These are phyloP conservation scores for Gymnobelideus leadbeateri DNA, from an alignment of 2,113 vertebrate species.

Conservation along the genomic window DNA sequence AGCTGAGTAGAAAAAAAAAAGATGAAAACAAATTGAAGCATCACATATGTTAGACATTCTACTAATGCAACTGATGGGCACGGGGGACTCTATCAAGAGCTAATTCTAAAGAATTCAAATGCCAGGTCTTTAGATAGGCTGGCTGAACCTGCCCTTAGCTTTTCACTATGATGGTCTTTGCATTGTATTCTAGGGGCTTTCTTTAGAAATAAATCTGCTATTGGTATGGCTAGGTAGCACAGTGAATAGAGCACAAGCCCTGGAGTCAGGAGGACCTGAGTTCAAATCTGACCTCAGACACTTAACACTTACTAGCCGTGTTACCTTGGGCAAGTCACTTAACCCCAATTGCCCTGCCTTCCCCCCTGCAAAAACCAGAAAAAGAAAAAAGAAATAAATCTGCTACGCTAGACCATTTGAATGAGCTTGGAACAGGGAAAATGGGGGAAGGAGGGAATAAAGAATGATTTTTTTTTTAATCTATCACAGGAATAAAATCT, in stretches of 20 bases:
- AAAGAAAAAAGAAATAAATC: not conserved
- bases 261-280: no score
- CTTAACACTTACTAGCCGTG: no score
- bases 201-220: not conserved
- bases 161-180: not conserved
- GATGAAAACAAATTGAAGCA: slow-evolving; percentile 85
- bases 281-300: no score
- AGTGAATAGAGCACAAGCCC: no score
- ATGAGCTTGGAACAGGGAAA: slow-evolving; percentile 11
- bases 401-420: not conserved
- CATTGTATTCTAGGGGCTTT: not conserved
- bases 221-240: no score
- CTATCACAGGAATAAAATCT: not conserved
- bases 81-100: slow-evolving; percentile 58
- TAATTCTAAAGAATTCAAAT: slow-evolving; percentile 61
- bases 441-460: not conserved
- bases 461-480: slow-evolving; percentile 42
- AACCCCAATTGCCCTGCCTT: no score
- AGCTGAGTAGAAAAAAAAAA: slow-evolving; percentile 89
- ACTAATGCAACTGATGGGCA: slow-evolving; percentile 77
- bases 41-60: slow-evolving; percentile 81
- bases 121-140: slow-evolving; percentile 16
- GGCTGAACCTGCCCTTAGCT: not conserved
- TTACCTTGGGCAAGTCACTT: no score
- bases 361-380: no score